A percentile compares a stretch with the other conserved stretches of the same genome.
Conservation (phyloP, 2,888 invertebrate genomes). For the Oscheius sp. region DNA sequence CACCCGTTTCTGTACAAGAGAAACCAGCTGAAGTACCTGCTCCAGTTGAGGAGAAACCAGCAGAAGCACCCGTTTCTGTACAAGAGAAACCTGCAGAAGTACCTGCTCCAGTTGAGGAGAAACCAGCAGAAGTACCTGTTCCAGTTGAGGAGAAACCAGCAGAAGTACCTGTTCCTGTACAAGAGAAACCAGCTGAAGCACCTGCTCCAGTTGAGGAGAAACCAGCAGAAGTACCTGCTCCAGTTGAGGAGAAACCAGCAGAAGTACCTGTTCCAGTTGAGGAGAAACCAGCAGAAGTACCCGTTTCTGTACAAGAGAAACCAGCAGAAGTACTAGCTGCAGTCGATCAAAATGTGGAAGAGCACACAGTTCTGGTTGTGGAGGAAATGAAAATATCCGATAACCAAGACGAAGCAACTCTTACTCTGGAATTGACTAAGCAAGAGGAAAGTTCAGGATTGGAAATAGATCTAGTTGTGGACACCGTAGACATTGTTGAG, state of each 20-base stretch:
- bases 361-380: conserved; percentile 13
- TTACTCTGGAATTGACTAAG: not conserved
- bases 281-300: not conserved
- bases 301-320: not conserved
- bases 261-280: not conserved
- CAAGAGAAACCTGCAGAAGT: not conserved
- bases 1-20: not conserved
- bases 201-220: not conserved
- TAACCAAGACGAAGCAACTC: not conserved
- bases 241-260: not conserved
- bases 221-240: not conserved
- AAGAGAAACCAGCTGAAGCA: not conserved
- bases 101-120: conserved; percentile 14
- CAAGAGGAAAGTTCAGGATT: conserved; percentile 5
- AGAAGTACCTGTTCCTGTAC: not conserved
- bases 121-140: not conserved
- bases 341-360: no score
- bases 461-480: conserved; percentile 2
- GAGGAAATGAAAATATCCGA: not conserved
- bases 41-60: not conserved
- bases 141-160: not conserved
- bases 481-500: not conserved
- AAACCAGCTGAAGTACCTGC: not conserved
- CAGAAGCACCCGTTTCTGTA: not conserved
- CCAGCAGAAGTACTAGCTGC: not conserved